These are phyloP conservation scores for Meandrina meandrites DNA, from an alignment of 92 coral and sea anemone species.

Conservation along the genomic window DNA sequence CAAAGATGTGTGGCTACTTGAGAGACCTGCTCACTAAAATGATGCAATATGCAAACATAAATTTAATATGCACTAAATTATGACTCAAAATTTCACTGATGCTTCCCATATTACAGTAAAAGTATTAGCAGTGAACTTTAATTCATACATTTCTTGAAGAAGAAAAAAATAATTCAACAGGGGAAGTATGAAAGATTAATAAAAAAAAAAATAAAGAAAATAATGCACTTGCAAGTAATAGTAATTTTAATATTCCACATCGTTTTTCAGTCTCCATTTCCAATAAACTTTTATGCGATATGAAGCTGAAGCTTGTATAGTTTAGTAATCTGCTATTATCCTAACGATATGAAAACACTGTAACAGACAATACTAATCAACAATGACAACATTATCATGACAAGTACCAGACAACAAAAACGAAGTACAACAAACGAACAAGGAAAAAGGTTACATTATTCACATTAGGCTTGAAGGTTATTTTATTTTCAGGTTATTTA, in stretches of 20 bases:
- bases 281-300: not conserved
- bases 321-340: not conserved
- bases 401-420: constrained; percentile 1
- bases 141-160: not conserved
- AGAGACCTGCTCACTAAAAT: no score
- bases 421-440: not conserved
- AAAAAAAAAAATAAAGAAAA: no score
- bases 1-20: no score
- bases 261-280: not conserved
- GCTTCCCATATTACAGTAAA: not conserved
- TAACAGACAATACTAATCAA: constrained; percentile 9
- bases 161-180: not conserved
- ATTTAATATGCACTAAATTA: not conserved
- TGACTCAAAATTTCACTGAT: not conserved
- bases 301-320: not conserved
- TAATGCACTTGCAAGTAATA: not conserved
- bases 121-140: not conserved
- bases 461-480: constrained; percentile 12
- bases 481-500: not conserved
- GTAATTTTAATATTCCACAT: not conserved
- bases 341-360: constrained; percentile 9
- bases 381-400: constrained; percentile 21
- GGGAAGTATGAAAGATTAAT: not conserved
- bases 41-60: not conserved
- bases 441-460: not conserved